Evolutionary conservation across 2,113 vertebrate species (phyloP).

Genomic region (Mobula hypostoma): DNA sequence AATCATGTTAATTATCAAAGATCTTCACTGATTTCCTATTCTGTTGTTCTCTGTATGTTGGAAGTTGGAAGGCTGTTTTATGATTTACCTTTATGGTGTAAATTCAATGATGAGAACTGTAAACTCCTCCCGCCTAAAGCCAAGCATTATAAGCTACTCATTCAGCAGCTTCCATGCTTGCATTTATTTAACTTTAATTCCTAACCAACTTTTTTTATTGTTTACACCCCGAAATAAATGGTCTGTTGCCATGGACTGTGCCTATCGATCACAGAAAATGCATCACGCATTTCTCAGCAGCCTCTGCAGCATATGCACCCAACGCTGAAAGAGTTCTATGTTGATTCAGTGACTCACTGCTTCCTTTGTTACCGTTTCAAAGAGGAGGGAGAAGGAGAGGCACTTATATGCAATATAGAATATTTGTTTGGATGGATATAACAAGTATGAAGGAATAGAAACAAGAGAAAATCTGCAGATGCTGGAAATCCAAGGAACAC

Average conservation of each 20-base stretch:
- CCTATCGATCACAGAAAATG: not conserved
- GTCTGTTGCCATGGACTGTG: not conserved
- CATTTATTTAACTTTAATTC: not conserved
- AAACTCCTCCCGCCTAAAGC: not conserved
- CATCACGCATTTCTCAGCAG: not conserved
- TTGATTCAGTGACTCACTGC: not conserved
- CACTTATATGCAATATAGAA: not conserved
- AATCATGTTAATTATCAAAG: not conserved
- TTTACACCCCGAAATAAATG: not conserved
- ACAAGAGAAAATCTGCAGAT: no score
- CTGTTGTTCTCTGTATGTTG: not conserved
- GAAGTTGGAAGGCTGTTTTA: not conserved
- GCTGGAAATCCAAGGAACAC: no score
- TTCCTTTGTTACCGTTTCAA: not conserved
- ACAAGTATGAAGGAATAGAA: not conserved
- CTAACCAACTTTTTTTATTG: not conserved
- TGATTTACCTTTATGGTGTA: not conserved
- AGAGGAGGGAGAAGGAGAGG: not conserved
- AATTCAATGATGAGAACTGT: not conserved
- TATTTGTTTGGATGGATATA: not conserved
- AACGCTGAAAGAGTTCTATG: not conserved
- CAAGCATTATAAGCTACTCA: not conserved
- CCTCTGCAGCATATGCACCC: not conserved
- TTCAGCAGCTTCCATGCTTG: not conserved
- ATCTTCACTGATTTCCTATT: not conserved